These are phyloP conservation scores for Stegodyphus mimosarum DNA, from an alignment of 1,140 invertebrate species.

Conservation along the genomic window DNA sequence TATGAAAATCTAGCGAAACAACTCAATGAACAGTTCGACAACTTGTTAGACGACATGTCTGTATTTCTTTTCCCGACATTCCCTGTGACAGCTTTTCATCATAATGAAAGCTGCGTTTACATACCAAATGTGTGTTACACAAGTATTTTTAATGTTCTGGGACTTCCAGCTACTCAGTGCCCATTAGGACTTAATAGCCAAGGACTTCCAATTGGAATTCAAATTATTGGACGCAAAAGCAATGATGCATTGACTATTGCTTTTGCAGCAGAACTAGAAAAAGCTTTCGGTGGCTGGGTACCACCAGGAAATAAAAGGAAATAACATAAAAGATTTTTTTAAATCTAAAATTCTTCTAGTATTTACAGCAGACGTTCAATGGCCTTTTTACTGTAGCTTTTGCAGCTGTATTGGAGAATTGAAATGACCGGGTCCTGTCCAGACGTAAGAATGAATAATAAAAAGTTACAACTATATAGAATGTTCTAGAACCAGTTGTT, in stretches of 20 bases:
- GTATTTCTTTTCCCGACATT: constrained; percentile 76
- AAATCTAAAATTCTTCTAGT: too few relatives aligned
- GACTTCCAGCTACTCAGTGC: constrained; percentile 68
- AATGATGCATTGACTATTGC: constrained; percentile 65
- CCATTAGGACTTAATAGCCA: constrained; percentile 70
- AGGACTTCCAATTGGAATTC: constrained; percentile 69
- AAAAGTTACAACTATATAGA: too few relatives aligned
- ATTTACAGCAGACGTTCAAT: too few relatives aligned
- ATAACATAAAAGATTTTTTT: too few relatives aligned
- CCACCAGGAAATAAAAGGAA: constrained; percentile 32
- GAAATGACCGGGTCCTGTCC: too few relatives aligned
- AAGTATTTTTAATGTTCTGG: constrained; percentile 68
- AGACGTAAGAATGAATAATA: too few relatives aligned
- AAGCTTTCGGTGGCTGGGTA: constrained; percentile 65
- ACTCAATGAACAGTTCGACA: constrained; percentile 70
- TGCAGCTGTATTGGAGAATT: too few relatives aligned
- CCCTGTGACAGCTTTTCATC: constrained; percentile 83
- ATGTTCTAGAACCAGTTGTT: too few relatives aligned
- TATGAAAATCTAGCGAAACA: neutral
- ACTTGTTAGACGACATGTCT: constrained; percentile 80
- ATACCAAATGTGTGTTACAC: constrained; percentile 90
- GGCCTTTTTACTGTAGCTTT: too few relatives aligned
- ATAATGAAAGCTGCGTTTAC: constrained; percentile 81
- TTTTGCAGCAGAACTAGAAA: constrained; percentile 65
- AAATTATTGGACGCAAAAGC: constrained; percentile 66